Evolutionary conservation across 1,140 invertebrate species (phyloP).

Genomic region (Drosophila paulistorum): DNA sequence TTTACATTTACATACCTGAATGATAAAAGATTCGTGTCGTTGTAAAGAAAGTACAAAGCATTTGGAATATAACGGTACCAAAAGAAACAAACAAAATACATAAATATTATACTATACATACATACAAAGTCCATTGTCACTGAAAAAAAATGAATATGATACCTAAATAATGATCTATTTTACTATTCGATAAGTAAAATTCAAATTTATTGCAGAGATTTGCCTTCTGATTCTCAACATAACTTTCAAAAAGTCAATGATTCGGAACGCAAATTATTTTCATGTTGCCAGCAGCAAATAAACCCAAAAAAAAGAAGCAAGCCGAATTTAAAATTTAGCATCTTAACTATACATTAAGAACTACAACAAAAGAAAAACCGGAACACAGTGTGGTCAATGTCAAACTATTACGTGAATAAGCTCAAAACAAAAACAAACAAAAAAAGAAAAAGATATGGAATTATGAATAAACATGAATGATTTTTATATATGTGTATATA

Average conservation of each 20-base stretch:
- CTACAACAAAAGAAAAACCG: slow-evolving; percentile 33
- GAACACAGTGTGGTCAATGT: slow-evolving; percentile 61
- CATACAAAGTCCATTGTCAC: not conserved
- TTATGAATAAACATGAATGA: slow-evolving; percentile 62
- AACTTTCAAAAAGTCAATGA: slow-evolving; percentile 12
- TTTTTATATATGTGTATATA: slow-evolving; percentile 12
- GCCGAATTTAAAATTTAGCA: slow-evolving; percentile 64
- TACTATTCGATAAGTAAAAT: not conserved
- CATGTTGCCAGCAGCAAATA: not conserved
- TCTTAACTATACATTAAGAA: slow-evolving; percentile 35
- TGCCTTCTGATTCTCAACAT: slow-evolving; percentile 6
- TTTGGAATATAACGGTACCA: slow-evolving; percentile 18
- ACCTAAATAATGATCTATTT: slow-evolving; percentile 2
- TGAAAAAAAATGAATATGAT: not conserved
- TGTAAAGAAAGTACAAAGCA: slow-evolving; percentile 47
- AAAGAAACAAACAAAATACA: slow-evolving; percentile 2
- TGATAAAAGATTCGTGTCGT: not conserved
- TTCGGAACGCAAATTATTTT: not conserved
- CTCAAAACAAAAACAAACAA: slow-evolving; percentile 15
- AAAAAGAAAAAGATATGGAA: slow-evolving; percentile 22
- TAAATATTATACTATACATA: not conserved
- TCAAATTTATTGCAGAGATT: not conserved
- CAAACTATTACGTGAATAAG: slow-evolving; percentile 78
- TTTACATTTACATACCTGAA: slow-evolving; percentile 30
- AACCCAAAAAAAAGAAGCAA: slow-evolving; percentile 34